These are phyloP conservation scores for Vombatus ursinus DNA, from an alignment of 2,113 vertebrate genomes.

Conservation along the genomic window DNA sequence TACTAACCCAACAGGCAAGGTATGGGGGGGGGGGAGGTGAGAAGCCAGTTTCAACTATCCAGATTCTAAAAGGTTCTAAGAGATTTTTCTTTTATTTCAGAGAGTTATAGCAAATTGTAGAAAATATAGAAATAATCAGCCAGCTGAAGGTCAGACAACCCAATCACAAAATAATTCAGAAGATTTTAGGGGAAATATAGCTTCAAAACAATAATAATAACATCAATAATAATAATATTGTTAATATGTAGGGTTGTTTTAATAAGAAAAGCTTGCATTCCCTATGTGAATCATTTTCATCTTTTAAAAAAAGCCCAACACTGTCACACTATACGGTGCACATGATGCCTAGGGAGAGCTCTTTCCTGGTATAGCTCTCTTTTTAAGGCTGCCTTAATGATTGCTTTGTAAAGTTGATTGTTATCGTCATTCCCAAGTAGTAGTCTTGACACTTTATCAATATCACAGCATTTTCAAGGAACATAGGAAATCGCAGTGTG, in stretches of 20 bases:
- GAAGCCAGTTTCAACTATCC: neutral
- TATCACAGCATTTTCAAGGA: constrained; percentile 76
- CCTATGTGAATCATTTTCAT: constrained; percentile 68
- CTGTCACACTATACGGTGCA: constrained; percentile 70
- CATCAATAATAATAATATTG: neutral
- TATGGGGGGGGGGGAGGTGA: neutral
- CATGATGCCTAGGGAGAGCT: constrained; percentile 72
- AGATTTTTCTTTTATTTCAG: neutral
- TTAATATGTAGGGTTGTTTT: neutral
- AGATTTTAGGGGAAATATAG: neutral
- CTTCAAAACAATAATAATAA: constrained; percentile 20
- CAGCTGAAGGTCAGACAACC: neutral
- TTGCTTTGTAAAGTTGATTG: constrained; percentile 77
- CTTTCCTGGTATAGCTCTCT: constrained; percentile 56
- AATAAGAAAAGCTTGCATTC: constrained; percentile 43
- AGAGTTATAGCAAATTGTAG: neutral
- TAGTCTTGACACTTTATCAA: constrained; percentile 79
- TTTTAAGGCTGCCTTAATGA: constrained; percentile 77
- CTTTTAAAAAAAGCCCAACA: constrained; percentile 35
- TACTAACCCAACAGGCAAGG: neutral
- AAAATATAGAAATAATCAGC: constrained; percentile 32
- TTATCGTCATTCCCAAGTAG: constrained; percentile 75
- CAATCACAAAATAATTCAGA: constrained; percentile 14
- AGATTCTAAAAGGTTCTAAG: constrained; percentile 14
- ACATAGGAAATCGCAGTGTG: constrained; percentile 55